A percentile compares a stretch with the other conserved stretches of the same genome.
phyloP scores from a whole-genome alignment of 1,140 invertebrate genomes.

The Pachyrhynchus sulphureomaculatus region DNA sequence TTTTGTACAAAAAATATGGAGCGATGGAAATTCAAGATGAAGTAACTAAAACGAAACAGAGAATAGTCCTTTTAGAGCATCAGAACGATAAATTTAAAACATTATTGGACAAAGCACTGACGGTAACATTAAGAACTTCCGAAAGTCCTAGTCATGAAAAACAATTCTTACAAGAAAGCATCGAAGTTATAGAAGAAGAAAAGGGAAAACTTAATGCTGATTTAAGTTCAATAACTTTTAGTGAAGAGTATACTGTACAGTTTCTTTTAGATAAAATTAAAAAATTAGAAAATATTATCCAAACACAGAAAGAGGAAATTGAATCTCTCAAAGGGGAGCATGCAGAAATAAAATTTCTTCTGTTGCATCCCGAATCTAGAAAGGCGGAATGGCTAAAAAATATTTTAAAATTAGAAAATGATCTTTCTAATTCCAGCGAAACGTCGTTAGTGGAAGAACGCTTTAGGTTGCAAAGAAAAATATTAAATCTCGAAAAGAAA shows the following conservation, averaged over 20 bases:
- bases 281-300: constrained; percentile 6
- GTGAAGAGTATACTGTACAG: neutral
- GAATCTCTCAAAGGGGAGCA: constrained; percentile 26
- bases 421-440: neutral
- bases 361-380: constrained; percentile 23
- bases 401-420: constrained; percentile 25
- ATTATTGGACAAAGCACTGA: constrained; percentile 25
- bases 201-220: constrained; percentile 25
- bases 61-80: constrained; percentile 20
- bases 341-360: constrained; percentile 33
- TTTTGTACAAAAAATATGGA: constrained; percentile 6
- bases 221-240: constrained; percentile 4
- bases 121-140: constrained; percentile 13
- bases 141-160: constrained; percentile 10
- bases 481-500: constrained; percentile 31
- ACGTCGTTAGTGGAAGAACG: constrained; percentile 19
- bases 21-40: constrained; percentile 35
- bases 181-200: constrained; percentile 27
- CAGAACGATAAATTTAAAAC: constrained; percentile 29
- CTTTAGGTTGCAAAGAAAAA: constrained; percentile 23
- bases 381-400: constrained; percentile 28
- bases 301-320: constrained; percentile 21
- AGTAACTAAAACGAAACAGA: constrained; percentile 20
- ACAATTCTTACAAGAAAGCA: constrained; percentile 19
- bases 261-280: constrained; percentile 11